Percentiles rank a stretch among this genome's conserved stretches.
Evolutionary conservation across 2,797 vertebrate species (phyloP).

Genomic region (Clarias pachynema): DNA sequence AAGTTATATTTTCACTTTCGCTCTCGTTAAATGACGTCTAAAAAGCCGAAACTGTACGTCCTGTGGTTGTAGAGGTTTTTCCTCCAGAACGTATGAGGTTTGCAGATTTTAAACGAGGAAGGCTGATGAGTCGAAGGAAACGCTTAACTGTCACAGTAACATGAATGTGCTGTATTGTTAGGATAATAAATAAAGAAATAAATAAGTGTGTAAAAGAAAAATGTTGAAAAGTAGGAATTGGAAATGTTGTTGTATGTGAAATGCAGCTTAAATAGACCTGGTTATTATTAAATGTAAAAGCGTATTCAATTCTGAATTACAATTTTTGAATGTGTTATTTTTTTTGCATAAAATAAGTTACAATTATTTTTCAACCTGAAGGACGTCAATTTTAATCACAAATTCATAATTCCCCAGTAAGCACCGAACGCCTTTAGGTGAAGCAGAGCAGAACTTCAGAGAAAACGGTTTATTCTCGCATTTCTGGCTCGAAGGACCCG

Average conservation of each 20-base stretch:
- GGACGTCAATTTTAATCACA: neutral
- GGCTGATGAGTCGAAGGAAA: neutral
- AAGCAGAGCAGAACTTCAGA: conserved; percentile 1
- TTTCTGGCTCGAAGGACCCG: conserved; percentile 8
- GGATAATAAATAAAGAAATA: neutral
- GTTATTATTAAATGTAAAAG: neutral
- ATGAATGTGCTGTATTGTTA: too few relatives aligned
- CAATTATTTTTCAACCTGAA: neutral
- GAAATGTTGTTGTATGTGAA: neutral
- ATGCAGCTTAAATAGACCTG: neutral
- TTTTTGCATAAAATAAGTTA: neutral
- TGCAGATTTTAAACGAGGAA: neutral
- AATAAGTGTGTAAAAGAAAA: neutral
- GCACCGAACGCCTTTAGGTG: neutral
- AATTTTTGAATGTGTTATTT: too few relatives aligned
- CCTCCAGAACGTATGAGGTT: neutral
- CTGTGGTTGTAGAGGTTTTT: neutral
- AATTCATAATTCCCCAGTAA: neutral
- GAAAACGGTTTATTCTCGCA: neutral
- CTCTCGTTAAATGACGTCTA: neutral
- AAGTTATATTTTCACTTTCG: neutral
- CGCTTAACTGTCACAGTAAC: neutral
- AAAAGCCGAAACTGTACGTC: neutral
- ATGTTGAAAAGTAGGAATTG: neutral
- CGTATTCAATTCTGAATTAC: neutral